Conservation (phyloP, 2,113 vertebrate species). For the Zosterops japonicus region DNA sequence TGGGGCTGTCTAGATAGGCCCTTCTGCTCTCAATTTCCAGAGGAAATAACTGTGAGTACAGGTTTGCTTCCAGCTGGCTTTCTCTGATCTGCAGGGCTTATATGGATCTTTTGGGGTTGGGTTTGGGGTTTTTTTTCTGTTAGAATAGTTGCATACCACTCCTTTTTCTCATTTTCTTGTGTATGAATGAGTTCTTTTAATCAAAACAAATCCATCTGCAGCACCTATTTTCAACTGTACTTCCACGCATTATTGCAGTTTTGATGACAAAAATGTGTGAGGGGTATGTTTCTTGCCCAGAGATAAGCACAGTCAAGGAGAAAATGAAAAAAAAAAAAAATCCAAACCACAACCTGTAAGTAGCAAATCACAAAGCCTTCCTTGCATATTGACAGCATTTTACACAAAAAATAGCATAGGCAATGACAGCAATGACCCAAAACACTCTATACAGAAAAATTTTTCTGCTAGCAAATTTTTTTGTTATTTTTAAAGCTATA, state of each 20-base stretch:
- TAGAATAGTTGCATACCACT: neutral
- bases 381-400: neutral
- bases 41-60: neutral
- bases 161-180: neutral
- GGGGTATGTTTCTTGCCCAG: neutral
- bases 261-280: neutral
- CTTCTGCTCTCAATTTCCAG: neutral
- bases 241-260: neutral
- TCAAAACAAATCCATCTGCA: neutral
- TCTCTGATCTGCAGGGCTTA: neutral
- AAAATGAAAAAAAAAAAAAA: neutral
- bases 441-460: neutral
- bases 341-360: neutral
- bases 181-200: neutral
- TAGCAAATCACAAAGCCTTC: neutral
- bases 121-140: neutral
- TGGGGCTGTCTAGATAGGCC: neutral
- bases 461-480: neutral
- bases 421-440: neutral
- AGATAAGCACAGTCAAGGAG: neutral
- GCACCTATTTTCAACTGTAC: neutral
- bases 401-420: neutral
- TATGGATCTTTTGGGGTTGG: accelerated
- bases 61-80: neutral
- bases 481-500: neutral